Conservation (phyloP, 2,113 vertebrate species). For the Tenebrosternarchus preto region DNA sequence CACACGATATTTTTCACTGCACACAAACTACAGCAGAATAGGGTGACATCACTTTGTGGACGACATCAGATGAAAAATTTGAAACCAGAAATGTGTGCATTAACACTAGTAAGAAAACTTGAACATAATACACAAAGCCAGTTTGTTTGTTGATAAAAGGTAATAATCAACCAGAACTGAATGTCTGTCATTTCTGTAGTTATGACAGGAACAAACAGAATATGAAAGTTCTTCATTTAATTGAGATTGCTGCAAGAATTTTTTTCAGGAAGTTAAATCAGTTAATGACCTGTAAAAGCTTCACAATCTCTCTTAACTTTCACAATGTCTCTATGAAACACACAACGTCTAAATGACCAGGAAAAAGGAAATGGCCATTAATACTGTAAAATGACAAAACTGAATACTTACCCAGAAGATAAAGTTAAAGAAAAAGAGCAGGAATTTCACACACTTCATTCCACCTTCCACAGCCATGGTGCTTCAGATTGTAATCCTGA, state of each 20-base stretch:
- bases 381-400: not conserved
- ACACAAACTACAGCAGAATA: not conserved
- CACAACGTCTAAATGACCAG: not conserved
- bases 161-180: not conserved
- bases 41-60: not conserved
- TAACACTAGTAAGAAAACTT: too few relatives aligned
- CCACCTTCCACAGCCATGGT: slow-evolving; percentile 83
- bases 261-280: too few relatives aligned
- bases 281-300: too few relatives aligned
- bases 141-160: not conserved
- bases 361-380: not conserved
- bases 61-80: too few relatives aligned
- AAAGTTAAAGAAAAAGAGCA: slow-evolving; percentile 85
- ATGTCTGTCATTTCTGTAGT: too few relatives aligned
- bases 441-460: slow-evolving; percentile 82
- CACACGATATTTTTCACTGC: not conserved
- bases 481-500: slow-evolving; percentile 53
- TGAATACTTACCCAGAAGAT: slow-evolving; percentile 84
- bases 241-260: too few relatives aligned
- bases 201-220: too few relatives aligned
- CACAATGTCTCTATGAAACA: not conserved
- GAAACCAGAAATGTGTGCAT: too few relatives aligned
- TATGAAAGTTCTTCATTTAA: too few relatives aligned
- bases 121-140: too few relatives aligned
- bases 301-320: not conserved